Percentiles rank a stretch among this genome's conserved stretches.
Evolutionary conservation across 2,797 vertebrate genomes (phyloP).

Genomic region (Picus viridis): DNA sequence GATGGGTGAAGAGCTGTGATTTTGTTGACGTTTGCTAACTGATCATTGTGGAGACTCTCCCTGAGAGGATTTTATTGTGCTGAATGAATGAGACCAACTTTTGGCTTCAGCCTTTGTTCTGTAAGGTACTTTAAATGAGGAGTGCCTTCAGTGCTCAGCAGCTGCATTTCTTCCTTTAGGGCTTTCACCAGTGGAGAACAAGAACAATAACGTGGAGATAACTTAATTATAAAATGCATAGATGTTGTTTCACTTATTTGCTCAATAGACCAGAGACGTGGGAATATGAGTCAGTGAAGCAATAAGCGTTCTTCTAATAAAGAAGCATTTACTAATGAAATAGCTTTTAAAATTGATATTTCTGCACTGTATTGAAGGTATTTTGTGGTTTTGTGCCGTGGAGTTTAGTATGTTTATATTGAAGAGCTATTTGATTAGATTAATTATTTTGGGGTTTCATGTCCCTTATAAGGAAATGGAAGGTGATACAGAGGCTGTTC

Average conservation of each 20-base stretch:
- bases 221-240: conserved; percentile 40
- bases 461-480: conserved; percentile 13
- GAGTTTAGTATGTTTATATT: not conserved
- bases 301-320: not conserved
- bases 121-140: conserved; percentile 3
- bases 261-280: not conserved
- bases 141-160: not conserved
- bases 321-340: conserved; percentile 6
- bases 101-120: conserved; percentile 20
- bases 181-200: conserved; percentile 5
- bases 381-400: not conserved
- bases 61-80: not conserved
- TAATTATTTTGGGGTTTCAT: not conserved
- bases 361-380: not conserved
- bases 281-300: conserved; percentile 9
- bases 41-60: not conserved
- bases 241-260: conserved; percentile 32
- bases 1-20: not conserved
- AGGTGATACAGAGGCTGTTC: not conserved
- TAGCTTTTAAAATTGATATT: not conserved
- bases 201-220: conserved; percentile 14
- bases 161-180: conserved; percentile 34
- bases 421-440: not conserved
- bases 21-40: not conserved
- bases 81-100: not conserved